Conservation (phyloP, 2,888 invertebrate genomes). For the Tachina fera region DNA sequence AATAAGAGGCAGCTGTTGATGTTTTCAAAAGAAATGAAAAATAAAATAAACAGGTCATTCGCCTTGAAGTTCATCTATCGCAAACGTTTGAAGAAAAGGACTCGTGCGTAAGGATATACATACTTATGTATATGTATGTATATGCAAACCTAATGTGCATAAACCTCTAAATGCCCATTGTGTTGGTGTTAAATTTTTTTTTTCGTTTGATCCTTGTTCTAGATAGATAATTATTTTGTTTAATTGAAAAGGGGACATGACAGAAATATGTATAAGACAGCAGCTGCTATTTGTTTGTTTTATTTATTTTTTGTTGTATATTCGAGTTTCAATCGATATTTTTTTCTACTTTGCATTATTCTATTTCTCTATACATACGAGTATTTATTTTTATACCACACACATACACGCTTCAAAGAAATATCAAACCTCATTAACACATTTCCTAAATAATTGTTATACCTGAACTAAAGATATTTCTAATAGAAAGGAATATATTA, state of each 20-base stretch:
- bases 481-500: neutral
- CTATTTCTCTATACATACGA: neutral
- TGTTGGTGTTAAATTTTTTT: conserved; percentile 41
- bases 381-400: conserved; percentile 30
- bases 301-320: conserved; percentile 3
- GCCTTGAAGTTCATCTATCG: conserved; percentile 37
- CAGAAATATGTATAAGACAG: conserved; percentile 1
- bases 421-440: conserved; percentile 42
- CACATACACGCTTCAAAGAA: neutral
- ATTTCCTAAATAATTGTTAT: conserved; percentile 30
- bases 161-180: neutral
- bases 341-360: neutral
- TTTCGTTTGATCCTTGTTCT: conserved; percentile 32
- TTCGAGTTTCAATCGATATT: conserved; percentile 6
- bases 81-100: conserved; percentile 17
- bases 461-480: conserved; percentile 26
- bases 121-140: neutral
- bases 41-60: conserved; percentile 46
- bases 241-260: neutral
- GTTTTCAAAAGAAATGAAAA: neutral
- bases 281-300: conserved; percentile 51
- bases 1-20: conserved; percentile 34
- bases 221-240: neutral
- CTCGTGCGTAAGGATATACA: conserved; percentile 24
- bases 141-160: neutral